A percentile compares a stretch with the other conserved stretches of the same genome.
These are phyloP conservation scores for Bujurquina vittata DNA, from an alignment of 2,113 vertebrate genomes.

Conservation along the genomic window DNA sequence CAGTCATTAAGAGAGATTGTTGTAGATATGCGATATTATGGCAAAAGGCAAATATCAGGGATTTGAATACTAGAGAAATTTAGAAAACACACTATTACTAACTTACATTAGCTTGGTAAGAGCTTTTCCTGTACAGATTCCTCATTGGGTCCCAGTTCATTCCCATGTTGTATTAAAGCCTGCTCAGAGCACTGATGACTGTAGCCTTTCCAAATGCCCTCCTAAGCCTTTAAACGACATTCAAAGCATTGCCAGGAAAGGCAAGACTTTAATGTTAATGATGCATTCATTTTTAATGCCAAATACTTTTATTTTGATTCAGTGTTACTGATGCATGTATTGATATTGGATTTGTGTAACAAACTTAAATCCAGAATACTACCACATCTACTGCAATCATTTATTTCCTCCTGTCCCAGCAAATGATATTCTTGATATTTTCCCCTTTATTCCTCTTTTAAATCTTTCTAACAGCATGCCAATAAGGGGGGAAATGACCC, in stretches of 20 bases:
- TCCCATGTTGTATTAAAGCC: not conserved
- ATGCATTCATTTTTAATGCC: constrained; percentile 1
- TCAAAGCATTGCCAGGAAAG: not conserved
- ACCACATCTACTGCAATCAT: not conserved
- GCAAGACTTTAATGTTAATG: not conserved
- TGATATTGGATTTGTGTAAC: not conserved
- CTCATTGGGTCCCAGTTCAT: constrained; percentile 1
- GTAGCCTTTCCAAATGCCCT: constrained; percentile 5
- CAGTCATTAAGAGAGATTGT: not conserved
- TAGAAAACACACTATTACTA: constrained; percentile 21
- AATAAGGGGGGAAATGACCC: not conserved
- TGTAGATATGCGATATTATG: not conserved
- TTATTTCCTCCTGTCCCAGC: not conserved
- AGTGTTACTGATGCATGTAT: constrained; percentile 26
- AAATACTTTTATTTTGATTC: not conserved
- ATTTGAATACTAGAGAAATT: constrained; percentile 18
- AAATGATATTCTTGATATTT: constrained; percentile 4
- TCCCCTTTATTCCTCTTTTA: constrained; percentile 2
- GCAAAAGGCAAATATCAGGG: constrained; percentile 27
- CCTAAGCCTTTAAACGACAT: not conserved
- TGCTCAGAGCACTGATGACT: constrained; percentile 11
- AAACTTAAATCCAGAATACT: constrained; percentile 14
- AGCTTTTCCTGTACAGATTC: constrained; percentile 13
- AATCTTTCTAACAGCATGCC: constrained; percentile 34
- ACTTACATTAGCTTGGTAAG: not conserved